Evolutionary conservation across 2,113 vertebrate species (phyloP).

Genomic region (Alouatta palliata): DNA sequence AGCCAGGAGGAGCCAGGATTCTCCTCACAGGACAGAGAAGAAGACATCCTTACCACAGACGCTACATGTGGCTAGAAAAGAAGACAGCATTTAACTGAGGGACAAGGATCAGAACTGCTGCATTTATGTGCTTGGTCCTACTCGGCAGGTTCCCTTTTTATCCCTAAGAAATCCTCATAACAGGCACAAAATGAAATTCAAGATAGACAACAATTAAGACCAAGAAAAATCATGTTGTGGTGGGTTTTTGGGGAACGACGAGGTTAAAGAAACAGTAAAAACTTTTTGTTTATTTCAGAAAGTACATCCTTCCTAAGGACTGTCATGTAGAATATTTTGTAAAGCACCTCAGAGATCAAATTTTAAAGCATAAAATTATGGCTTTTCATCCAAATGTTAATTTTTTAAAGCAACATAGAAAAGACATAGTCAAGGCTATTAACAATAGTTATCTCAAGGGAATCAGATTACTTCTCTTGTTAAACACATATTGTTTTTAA

Average conservation of each 20-base stretch:
- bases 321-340: not conserved
- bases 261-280: not conserved
- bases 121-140: not conserved
- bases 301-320: not conserved
- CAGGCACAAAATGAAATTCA: not conserved
- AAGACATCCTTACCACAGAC: not conserved
- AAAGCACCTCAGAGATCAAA: slow-evolving; percentile 11
- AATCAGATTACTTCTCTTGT: slow-evolving; percentile 16
- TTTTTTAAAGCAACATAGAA: slow-evolving; percentile 16
- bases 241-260: accelerated
- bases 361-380: not conserved
- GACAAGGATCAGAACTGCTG: not conserved
- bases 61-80: not conserved
- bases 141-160: not conserved
- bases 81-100: not conserved
- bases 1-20: not conserved
- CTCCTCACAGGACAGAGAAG: not conserved
- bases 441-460: not conserved
- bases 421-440: not conserved
- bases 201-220: not conserved
- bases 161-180: not conserved
- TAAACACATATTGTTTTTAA: not conserved
- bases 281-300: not conserved
- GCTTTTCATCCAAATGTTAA: not conserved
- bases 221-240: not conserved